Evolutionary conservation across 2,113 vertebrate species (phyloP), one percentile per base, ranked within the genome.

Genomic region (Gymnobelideus leadbeateri): DNA sequence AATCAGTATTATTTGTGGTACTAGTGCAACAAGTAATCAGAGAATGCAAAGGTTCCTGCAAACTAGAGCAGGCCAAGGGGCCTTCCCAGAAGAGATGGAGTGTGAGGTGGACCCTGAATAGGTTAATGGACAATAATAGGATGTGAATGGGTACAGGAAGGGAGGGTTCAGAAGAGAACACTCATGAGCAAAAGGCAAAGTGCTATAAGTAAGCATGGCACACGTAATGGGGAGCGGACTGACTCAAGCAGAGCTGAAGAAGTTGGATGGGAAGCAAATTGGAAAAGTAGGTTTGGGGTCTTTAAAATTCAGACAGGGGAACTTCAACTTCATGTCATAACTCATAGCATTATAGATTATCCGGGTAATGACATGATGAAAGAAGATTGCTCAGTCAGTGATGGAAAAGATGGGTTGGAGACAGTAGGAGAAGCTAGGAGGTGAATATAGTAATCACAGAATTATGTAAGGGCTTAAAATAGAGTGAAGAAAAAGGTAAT

Each of bases 1-100:
- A 95, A 96, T 97, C 94, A 97, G 90, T 90, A 8, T 43, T 23
- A 84, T 77, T n/a, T 77, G 37, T 77, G 37, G 37, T n/a, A 77
- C 61, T 77, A 4, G n/a, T 19, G 31, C 61, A 68, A n/a, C 12
- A 57, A 77, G 4, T 77, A 77, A n/a, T 77, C 14, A 77, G 14
- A 77, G 61, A 68, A 68, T 16, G 9, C 31, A 37, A 77, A 77
- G 8, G 68, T 84, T n/a, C 68, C n/a, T n/a, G 8, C 8, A 8
- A 43, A 19, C n/a, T 84, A 84, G 2, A 84, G 16, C 16, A 84
- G n/a, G 6, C n/a, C 23, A 8, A 84, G n/a, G 7, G 19, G n/a
- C n/a, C 7, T 84, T 43, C n/a, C 68, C n/a, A 84, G 68, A 84
- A 43, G 37, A 21, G n/a, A 84, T 23, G n/a, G 61, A 84, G 19